These are phyloP conservation scores for Dicyrtoma fusca DNA, from an alignment of 2,888 invertebrate species.

Conservation along the genomic window DNA sequence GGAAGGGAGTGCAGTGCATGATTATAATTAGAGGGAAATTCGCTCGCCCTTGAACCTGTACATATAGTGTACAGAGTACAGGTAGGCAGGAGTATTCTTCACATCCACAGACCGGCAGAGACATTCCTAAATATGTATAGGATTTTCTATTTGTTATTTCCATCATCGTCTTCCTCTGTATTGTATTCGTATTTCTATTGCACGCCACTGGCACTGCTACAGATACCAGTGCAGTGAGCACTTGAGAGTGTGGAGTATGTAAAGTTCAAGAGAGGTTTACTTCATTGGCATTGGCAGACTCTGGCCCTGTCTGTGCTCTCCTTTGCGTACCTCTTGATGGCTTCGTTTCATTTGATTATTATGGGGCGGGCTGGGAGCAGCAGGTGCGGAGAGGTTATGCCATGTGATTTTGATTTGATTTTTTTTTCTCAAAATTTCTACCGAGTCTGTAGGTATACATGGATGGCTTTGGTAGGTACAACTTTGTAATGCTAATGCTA, in stretches of 20 bases:
- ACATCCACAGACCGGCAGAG: too few species aligned
- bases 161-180: too few species aligned
- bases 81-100: not conserved
- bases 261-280: too few species aligned
- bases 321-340: not conserved
- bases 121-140: not conserved
- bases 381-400: not conserved
- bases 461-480: too few species aligned
- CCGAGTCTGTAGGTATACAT: too few species aligned
- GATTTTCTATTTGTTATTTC: constrained; percentile 8
- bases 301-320: not conserved
- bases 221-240: too few species aligned
- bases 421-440: not conserved
- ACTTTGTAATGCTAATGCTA: too few species aligned
- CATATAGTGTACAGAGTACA: constrained; percentile 7
- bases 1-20: constrained; percentile 16
- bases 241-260: too few species aligned
- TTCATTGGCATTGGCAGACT: too few species aligned
- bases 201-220: too few species aligned
- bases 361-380: not conserved
- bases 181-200: too few species aligned
- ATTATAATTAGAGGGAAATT: constrained; percentile 34
- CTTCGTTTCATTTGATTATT: constrained; percentile 21
- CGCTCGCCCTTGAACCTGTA: constrained; percentile 30
- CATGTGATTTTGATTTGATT: constrained; percentile 8